Evolutionary conservation across 2,888 invertebrate genomes (phyloP), one percentile per base, ranked within the genome.

Genomic region (Strigamia transsilvanica): DNA sequence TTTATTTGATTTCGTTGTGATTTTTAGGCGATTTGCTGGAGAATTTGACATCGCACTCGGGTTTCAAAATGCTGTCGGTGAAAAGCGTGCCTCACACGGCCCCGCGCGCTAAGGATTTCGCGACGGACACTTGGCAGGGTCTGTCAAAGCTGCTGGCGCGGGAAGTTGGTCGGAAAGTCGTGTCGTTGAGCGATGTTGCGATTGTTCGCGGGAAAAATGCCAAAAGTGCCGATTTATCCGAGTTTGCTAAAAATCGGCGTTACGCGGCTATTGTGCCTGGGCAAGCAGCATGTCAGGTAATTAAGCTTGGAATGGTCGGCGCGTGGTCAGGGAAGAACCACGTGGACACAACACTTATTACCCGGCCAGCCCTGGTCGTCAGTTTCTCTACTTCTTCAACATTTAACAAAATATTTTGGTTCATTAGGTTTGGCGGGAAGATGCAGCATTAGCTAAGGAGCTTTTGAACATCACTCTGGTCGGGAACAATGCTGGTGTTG

Each of bases 21-120:
- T 66, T 66, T 66, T 27, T 27, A 81, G 81, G 81, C 13, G 34
- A 32, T 81, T 38, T 81, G 9, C 56, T 81, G 12, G 61, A 81
- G 18, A 27, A 66, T 18, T 13, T 66, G 13, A 32, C 32, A n/a
- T 12, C 34, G 13, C 81, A 81, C 66, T 66, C 81, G 23, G 81
- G 34, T 18, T 81, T 27, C 18, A 81, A 81, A n/a, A 34, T 81
- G 34, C 2, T 81, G 18, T 56, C 81, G 10, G 34, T 81, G 4
- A 32, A 34, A 15, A 56, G 56, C n/a, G 41, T 66, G 34, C 81
- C 81, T 32, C 66, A 81, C 38, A 81, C 81, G 10, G 15, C 81
- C 10, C 38, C 42, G 9, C 38, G n/a, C n/a, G 38, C 79, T 1
- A 42, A 38, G n/a, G 79, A 79, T 41, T 79, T 79, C 34, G 9